Base-by-base conservation (phyloP, 2,797 vertebrate species). In the Carapus acus region DNA sequence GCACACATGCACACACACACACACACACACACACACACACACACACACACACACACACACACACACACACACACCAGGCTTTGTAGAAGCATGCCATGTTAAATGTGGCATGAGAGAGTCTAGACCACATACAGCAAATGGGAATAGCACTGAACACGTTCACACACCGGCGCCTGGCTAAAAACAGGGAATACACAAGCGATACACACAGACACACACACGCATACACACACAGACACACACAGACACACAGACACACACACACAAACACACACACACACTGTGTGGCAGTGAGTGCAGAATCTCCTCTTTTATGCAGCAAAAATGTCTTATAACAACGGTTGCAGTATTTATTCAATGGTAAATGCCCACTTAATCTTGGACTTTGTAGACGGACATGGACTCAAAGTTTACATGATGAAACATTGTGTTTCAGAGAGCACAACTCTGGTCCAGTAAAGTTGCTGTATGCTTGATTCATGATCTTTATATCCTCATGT, bases 401-500 rank as follows among this genome's bases (percentile, higher is more conserved):
- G n/a, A n/a, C n/a, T 27, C 9, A 9, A 27, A 27, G 24, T 27
- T 47, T 47, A 17, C 31, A 20, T 38, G 33, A 43, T 47, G 43
- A 21, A 36, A 39, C 27, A 55, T n/a, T 53, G 59, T 7, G 56
- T 8, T 59, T 18, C 27, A 29, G 23, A 55, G 37, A 27, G 38
- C 53, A 56, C 13, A 7, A 43, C 54, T 49, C 48, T 12, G 36
- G 34, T 53, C 42, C 65, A 43, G 53, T 58, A 58, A 69, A 51
- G 55, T n/a, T 50, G 21, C 47, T 67, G 42, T 34, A 41, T 65
- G 67, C 65, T 62, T 69, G 66, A 72, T 56, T 65, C 51, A 47
- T 62, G 58, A 73, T 73, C 58, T 58, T 52, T 54, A 43, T 44
- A 58, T 53, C 65, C 36, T 58, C 40, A 49, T n/a, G 45, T 59